A percentile compares a stretch with the other conserved stretches of the same genome.
Conservation (phyloP, 2,888 invertebrate genomes). For the Cantharis rustica region DNA sequence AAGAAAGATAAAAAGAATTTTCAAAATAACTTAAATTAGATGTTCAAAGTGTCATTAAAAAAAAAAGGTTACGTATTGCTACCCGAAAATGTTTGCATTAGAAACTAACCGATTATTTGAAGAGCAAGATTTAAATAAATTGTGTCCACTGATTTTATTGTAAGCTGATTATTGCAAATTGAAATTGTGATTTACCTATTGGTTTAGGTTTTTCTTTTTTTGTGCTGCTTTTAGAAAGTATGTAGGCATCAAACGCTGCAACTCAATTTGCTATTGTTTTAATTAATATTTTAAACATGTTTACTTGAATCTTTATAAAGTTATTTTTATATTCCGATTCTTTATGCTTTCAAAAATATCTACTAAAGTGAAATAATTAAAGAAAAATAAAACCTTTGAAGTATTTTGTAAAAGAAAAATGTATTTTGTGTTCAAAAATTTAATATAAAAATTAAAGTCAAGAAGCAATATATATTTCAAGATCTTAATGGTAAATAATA, state of each 20-base stretch:
- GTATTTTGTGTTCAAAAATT: neutral
- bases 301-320: neutral
- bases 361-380: neutral
- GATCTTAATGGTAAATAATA: neutral
- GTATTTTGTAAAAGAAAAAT: neutral
- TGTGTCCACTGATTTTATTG: neutral
- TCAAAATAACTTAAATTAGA: too few species aligned
- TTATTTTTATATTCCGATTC: neutral
- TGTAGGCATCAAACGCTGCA: neutral
- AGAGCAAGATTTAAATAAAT: too few species aligned
- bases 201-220: neutral
- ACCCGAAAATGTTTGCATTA: too few species aligned
- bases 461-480: neutral
- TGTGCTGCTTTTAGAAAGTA: neutral
- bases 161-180: too few species aligned
- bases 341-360: neutral
- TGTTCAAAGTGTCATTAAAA: too few species aligned
- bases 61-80: too few species aligned
- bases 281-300: neutral
- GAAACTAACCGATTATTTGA: neutral
- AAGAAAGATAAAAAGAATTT: too few species aligned
- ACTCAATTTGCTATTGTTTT: neutral
- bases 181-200: too few species aligned
- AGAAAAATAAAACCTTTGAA: neutral
- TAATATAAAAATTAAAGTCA: neutral